A percentile compares a stretch with the other conserved stretches of the same genome.
These are phyloP conservation scores for Bilobella aurantiaca DNA, from an alignment of 1,140 invertebrate species.

Conservation along the genomic window DNA sequence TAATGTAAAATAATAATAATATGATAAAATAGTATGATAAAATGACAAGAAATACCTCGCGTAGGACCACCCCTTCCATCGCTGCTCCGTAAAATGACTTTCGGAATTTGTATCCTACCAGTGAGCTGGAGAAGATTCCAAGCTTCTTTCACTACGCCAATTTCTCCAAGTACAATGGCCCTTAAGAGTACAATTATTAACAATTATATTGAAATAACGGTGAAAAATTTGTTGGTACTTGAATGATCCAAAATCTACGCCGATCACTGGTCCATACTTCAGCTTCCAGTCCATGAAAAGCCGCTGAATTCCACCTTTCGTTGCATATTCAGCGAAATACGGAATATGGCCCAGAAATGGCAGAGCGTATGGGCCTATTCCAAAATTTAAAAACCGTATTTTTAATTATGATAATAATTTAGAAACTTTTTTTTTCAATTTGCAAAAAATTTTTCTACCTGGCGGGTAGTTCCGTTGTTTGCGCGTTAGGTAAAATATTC, in stretches of 20 bases:
- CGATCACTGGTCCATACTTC: not conserved
- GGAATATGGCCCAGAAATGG: not conserved
- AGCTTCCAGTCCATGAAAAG: constrained; percentile 7
- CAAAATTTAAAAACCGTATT: too few relatives aligned
- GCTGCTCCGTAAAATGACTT: not conserved
- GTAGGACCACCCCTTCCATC: not conserved
- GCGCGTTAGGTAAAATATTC: too few relatives aligned
- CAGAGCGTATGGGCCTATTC: not conserved
- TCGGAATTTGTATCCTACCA: not conserved
- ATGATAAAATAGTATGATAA: too few relatives aligned
- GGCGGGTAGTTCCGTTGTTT: not conserved
- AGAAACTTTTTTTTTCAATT: not conserved
- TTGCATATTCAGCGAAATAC: not conserved
- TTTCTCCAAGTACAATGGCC: not conserved
- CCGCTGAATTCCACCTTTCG: not conserved
- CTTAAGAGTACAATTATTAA: not conserved
- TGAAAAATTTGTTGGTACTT: not conserved
- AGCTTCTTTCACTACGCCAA: not conserved
- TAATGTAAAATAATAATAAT: too few relatives aligned
- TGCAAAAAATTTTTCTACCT: not conserved
- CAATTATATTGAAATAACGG: not conserved
- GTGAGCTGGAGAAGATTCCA: not conserved
- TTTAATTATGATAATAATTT: not conserved
- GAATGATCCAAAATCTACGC: constrained; percentile 1
- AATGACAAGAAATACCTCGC: too few relatives aligned